Evolutionary conservation across 2,797 vertebrate genomes (phyloP).

Genomic region (Neostethus bicornis): DNA sequence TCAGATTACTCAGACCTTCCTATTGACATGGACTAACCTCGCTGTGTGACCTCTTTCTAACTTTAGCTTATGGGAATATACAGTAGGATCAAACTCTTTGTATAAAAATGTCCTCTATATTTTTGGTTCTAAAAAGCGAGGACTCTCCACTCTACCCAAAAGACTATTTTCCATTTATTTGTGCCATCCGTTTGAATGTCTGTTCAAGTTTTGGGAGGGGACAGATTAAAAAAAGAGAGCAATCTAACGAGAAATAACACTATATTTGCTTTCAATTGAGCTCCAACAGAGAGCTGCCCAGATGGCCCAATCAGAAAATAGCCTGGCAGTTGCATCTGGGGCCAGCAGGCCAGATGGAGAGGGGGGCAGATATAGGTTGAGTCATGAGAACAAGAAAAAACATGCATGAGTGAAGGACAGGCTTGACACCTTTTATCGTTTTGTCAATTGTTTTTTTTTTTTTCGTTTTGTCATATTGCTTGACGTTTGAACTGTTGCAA

Average conservation of each 20-base stretch:
- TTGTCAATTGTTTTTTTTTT: conserved; percentile 19
- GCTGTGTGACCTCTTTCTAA: conserved; percentile 60
- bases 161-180: conserved; percentile 53
- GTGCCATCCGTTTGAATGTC: conserved; percentile 66
- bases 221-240: conserved; percentile 53
- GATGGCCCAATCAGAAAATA: conserved; percentile 73
- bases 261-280: conserved; percentile 68
- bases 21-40: conserved; percentile 34
- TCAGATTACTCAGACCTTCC: conserved; percentile 8
- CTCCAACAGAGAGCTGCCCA: conserved; percentile 63
- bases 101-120: conserved; percentile 26
- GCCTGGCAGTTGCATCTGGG: conserved; percentile 76
- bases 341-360: conserved; percentile 80
- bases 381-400: conserved; percentile 49
- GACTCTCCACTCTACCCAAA: conserved; percentile 40
- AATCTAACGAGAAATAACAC: conserved; percentile 64
- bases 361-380: conserved; percentile 61
- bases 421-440: conserved; percentile 35
- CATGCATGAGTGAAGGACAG: conserved; percentile 45
- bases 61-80: conserved; percentile 36
- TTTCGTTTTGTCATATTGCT: conserved; percentile 25
- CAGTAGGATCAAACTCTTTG: conserved; percentile 42
- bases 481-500: conserved; percentile 20
- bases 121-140: conserved; percentile 45
- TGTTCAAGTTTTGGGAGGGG: conserved; percentile 53